Base-by-base conservation (phyloP, 2,888 invertebrate species). In the Chymomyza fuscimana region DNA sequence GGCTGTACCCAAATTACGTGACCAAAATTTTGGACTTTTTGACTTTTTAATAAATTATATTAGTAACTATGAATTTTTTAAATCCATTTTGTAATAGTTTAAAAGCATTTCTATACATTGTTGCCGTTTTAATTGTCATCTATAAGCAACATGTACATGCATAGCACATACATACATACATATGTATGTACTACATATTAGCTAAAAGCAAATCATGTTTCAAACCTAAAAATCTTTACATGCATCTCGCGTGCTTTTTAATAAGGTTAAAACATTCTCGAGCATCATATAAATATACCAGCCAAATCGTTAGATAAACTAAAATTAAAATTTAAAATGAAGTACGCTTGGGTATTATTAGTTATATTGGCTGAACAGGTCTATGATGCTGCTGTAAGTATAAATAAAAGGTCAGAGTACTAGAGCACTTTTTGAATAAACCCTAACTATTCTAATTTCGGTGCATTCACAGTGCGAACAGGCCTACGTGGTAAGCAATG, bases 401-500 rank as follows among this genome's bases (percentile, higher is more conserved):
- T 19, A 54, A 46, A 46, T 2, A 46, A 46, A 12, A 46, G 40
- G 40, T 46, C 40, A 46, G 40, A 4, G 12, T 7, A 12, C 4
- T 46, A 12, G 40, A 46, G 4, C 10, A 19, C 4, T 2, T 54
- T 16, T 54, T 1, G 0, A 10, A 46, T 46, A 10, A 46, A 12
- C 12, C 4, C 12, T 12, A 10, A 46, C 40, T 46, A 46, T 46
- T 36, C 36, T 7, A 12, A 46, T 46, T 46, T 46, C 40, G 10
- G 12, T 50, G n/a, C 22, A 32, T 16, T 58, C 61, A 19, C 40
- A 87, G 86, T 70, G 75, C 63, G 87, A 69, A 9, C 84, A 89
- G 67, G 65, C 82, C 15, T 89, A 89, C 73, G 82, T 80, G 54
- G 88, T 89, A 0, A 65, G 69, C 62, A 88, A 88, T 77, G 86